Evolutionary conservation across 2,888 invertebrate genomes (phyloP), one percentile per base, ranked within the genome.

Genomic region (Anthrax anthrax): DNA sequence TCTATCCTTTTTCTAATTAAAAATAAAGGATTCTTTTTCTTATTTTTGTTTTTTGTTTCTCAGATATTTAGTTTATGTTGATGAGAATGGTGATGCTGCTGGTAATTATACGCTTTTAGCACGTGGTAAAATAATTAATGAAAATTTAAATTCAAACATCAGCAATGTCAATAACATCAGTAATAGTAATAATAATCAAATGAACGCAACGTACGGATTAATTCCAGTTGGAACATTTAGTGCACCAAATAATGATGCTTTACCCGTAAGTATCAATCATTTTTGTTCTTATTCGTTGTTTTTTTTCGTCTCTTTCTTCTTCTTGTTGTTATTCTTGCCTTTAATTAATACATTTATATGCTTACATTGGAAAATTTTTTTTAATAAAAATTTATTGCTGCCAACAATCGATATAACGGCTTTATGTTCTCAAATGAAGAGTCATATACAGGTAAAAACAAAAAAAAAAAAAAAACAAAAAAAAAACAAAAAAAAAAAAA

Each of bases 71-170:
- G 83, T 87, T n/a, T 83, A 86, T 60, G 89, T 94, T 77, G 91
- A 94, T 65, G 82, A 84, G 57, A 84, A 86, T 58, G 92, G 90
- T 0, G 92, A 94, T 60, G 88, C 92, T 0, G 89, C 89, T 60
- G 94, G 94, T 13, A 94, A 94, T 74, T 94, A 91, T 69, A 90
- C 92, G 1, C 72, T 94, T 51, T 75, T 94, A 55, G 81, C 83
- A 4, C 60, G 73, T 44, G 72, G 72, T 50, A 56, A 53, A 37
- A 54, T 71, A 44, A 57, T 69, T 40, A 60, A 63, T 54, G 58
- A 52, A 29, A 60, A 59, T 49, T 65, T 64, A 12, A 19, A 16
- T 32, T 19, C 38, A n/a, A n/a, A n/a, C n/a, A n/a, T n/a, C n/a
- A n/a, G n/a, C n/a, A n/a, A n/a, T n/a, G n/a, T n/a, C n/a, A n/a